Evolutionary conservation across 2,113 vertebrate genomes (phyloP).

Genomic region (Periophthalmus modestus): DNA sequence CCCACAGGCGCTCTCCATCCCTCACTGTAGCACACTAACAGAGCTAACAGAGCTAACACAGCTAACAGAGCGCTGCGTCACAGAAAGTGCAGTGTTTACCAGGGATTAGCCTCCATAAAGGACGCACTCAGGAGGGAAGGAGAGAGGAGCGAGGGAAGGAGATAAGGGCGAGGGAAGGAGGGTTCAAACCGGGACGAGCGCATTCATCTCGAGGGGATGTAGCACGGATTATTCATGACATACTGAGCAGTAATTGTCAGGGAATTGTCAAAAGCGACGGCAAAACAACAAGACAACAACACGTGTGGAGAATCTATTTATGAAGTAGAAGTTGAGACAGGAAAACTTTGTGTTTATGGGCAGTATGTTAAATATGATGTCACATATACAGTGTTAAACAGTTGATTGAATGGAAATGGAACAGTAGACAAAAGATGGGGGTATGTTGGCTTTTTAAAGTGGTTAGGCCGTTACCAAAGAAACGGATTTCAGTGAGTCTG

Average conservation of each 20-base stretch:
- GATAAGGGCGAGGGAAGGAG: conserved; percentile 14
- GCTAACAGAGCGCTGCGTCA: conserved; percentile 31
- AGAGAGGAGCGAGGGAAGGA: background rate
- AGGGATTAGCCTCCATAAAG: conserved; percentile 23
- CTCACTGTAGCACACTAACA: conserved; percentile 51
- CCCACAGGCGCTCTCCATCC: conserved; percentile 42
- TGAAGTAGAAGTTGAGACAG: background rate
- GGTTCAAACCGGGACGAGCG: conserved; percentile 40
- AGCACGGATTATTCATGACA: conserved; percentile 38
- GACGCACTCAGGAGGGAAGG: background rate
- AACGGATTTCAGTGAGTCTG: background rate
- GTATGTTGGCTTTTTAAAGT: background rate
- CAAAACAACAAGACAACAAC: conserved; percentile 6
- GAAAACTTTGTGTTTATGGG: background rate
- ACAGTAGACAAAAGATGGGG: background rate
- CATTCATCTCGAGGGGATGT: conserved; percentile 31
- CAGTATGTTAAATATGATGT: background rate
- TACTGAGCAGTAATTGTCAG: conserved; percentile 35
- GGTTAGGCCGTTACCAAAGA: too few species aligned
- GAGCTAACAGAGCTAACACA: conserved; percentile 8
- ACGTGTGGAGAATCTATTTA: background rate
- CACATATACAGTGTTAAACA: background rate
- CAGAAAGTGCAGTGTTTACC: conserved; percentile 24
- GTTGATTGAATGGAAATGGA: background rate
- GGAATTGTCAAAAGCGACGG: conserved; percentile 34